A percentile compares a stretch with the other conserved stretches of the same genome.
Conservation (phyloP, 2,888 invertebrate genomes). For the Diaprepes abbreviatus region DNA sequence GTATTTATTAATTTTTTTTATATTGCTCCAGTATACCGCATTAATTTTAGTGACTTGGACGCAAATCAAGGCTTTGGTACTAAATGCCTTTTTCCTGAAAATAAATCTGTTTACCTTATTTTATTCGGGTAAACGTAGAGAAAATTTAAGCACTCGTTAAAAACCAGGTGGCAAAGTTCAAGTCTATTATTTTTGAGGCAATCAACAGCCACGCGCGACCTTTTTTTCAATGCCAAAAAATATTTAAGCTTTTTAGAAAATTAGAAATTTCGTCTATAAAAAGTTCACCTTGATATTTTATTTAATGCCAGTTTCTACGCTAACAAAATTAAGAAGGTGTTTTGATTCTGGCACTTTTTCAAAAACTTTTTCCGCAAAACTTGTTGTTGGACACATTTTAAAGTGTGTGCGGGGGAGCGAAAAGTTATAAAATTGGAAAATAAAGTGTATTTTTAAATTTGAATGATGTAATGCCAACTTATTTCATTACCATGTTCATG, state of each 20-base stretch:
- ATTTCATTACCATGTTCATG: constrained; percentile 32
- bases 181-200: background rate
- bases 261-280: constrained; percentile 26
- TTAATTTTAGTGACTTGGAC: too few relatives aligned
- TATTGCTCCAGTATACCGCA: too few relatives aligned
- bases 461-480: constrained; percentile 19
- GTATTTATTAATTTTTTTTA: too few relatives aligned
- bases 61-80: too few relatives aligned
- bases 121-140: too few relatives aligned
- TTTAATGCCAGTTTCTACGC: constrained; percentile 15
- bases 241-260: constrained; percentile 9
- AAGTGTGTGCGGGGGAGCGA: background rate
- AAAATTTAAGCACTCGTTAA: too few relatives aligned
- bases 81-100: too few relatives aligned
- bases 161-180: too few relatives aligned
- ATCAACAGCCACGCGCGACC: constrained; percentile 1
- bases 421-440: constrained; percentile 11
- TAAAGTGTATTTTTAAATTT: constrained; percentile 31
- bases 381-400: constrained; percentile 18
- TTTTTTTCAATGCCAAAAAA: constrained; percentile 14
- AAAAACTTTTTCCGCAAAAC: constrained; percentile 28
- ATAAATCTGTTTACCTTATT: too few relatives aligned
- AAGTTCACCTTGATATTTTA: constrained; percentile 37
- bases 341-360: constrained; percentile 32
- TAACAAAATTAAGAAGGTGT: constrained; percentile 29